Percentiles rank a stretch among this genome's conserved stretches.
phyloP scores from a whole-genome alignment of 2,888 invertebrate species.

The Rhingia rostrata region DNA sequence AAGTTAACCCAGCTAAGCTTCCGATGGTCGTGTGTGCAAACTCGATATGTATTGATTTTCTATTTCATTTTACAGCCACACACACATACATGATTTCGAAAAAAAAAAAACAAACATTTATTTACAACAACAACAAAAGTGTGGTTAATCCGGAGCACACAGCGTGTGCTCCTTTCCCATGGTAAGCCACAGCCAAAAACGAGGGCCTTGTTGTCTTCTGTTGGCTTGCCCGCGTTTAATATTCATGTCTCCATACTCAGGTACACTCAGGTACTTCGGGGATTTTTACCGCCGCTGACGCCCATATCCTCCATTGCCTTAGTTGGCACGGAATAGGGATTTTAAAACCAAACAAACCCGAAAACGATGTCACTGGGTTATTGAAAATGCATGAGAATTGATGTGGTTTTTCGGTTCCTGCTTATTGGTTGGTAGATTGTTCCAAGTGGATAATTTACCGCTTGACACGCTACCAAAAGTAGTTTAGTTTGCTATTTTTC shows the following conservation, averaged over 20 bases:
- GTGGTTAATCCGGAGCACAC: constrained; percentile 29
- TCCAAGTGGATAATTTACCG: constrained; percentile 32
- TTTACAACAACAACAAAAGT: constrained; percentile 7
- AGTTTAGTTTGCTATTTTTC: constrained; percentile 30
- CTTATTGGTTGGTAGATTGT: constrained; percentile 54
- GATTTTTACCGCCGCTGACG: constrained; percentile 15
- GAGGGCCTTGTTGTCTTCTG: constrained; percentile 20
- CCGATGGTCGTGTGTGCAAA: constrained; percentile 18
- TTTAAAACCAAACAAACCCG: constrained; percentile 64
- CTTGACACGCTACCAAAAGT: constrained; percentile 21
- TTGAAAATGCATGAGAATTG: constrained; percentile 67
- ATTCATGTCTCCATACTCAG: constrained; percentile 56
- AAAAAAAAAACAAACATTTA: constrained; percentile 28
- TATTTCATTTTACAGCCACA: constrained; percentile 9
- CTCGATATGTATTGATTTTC: constrained; percentile 55
- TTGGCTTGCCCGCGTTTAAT: constrained; percentile 48
- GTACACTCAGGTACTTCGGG: constrained; percentile 43
- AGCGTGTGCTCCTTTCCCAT: neutral
- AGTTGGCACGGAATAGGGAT: constrained; percentile 39
- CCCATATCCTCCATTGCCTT: constrained; percentile 4
- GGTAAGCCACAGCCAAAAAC: constrained; percentile 15
- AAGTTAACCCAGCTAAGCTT: constrained; percentile 9
- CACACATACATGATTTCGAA: constrained; percentile 12
- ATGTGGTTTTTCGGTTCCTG: constrained; percentile 49
- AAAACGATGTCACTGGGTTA: constrained; percentile 63